Evolutionary conservation across 2,113 vertebrate genomes (phyloP), one percentile per base, ranked within the genome.

Genomic region (Triplophysa tibetana): DNA sequence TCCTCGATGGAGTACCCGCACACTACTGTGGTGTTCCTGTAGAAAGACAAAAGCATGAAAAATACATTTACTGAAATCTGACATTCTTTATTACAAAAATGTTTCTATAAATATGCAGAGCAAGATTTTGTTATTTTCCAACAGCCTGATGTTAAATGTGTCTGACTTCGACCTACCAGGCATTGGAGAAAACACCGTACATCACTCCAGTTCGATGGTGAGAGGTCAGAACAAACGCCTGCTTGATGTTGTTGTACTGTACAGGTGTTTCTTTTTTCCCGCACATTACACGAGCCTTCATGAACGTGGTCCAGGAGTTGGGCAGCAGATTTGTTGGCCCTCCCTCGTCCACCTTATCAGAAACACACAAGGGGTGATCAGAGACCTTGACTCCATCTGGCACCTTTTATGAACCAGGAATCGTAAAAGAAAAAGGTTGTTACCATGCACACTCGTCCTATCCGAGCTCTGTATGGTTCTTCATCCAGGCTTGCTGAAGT

Each of bases 391-490:
- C 13, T 13, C 23, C 43, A 7, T 0, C 23, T 41, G 23, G 16
- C 73, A 48, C 23, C 19, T 41, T 75, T 17, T 63, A 54, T 56
- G 52, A 75, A 45, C 38, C 38, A 64, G 38, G 5, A 70, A 70
- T 2, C 54, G 23, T 19, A 81, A 66, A 62, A 41, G 41, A 2
- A 21, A 19, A n/a, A 58, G 54, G 19, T 26, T 74, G 43, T 26
- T 86, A 94, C 93, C 89, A 88, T 93, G 87, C 94, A 95, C 81
- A 95, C 85, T 1, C 94, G 89, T 5, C 93, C 93, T 0, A 95
- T 91, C n/a, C 90, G 90, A 1, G 93, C 92, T 79, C 88, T 86
- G 87, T 89, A 92, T 0, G 92, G 93, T 64, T 95, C 92, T 78
- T 93, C 92, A 6, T 94, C 93, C 82, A 92, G 80, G 45, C 83